phyloP scores from a whole-genome alignment of 2,113 vertebrate species.

The Orientallactaga bullata region DNA sequence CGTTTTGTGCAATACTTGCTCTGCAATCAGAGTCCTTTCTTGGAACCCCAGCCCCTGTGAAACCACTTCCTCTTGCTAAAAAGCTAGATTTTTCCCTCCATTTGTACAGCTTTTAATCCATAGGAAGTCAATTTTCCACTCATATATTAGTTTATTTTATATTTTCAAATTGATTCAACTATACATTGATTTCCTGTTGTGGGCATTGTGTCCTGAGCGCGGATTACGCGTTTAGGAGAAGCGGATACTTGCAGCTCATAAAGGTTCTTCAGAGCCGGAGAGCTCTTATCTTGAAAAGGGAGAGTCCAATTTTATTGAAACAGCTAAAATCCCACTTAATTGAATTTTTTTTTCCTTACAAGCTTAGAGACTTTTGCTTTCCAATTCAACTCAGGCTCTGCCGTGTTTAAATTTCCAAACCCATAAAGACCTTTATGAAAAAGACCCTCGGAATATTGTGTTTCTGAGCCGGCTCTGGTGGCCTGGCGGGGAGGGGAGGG shows the following conservation, averaged over 20 bases:
- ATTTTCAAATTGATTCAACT: constrained; percentile 97
- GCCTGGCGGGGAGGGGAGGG: constrained; percentile 77
- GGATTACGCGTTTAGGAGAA: constrained; percentile 98
- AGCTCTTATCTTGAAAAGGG: constrained; percentile 97
- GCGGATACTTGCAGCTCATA: constrained; percentile 92
- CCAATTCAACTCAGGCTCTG: constrained; percentile 95
- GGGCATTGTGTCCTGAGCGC: constrained; percentile 94
- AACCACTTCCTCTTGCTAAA: constrained; percentile 82
- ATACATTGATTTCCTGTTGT: constrained; percentile 96
- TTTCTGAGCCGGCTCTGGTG: constrained; percentile 85
- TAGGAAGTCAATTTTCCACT: constrained; percentile 94
- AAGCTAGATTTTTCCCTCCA: constrained; percentile 85
- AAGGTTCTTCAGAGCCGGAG: constrained; percentile 90
- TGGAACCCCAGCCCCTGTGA: not conserved
- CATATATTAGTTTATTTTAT: constrained; percentile 96
- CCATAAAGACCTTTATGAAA: constrained; percentile 93
- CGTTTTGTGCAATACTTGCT: too few species aligned
- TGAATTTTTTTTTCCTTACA: constrained; percentile 97
- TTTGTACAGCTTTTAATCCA: constrained; percentile 93
- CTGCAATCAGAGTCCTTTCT: not conserved
- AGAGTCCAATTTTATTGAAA: constrained; percentile 99
- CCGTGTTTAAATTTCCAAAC: constrained; percentile 94
- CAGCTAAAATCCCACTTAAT: constrained; percentile 99
- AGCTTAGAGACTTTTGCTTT: constrained; percentile 98
- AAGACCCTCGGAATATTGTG: constrained; percentile 94